Evolutionary conservation across 2,888 invertebrate genomes (phyloP).

Genomic region (Gastracanthus pulcherrimus): DNA sequence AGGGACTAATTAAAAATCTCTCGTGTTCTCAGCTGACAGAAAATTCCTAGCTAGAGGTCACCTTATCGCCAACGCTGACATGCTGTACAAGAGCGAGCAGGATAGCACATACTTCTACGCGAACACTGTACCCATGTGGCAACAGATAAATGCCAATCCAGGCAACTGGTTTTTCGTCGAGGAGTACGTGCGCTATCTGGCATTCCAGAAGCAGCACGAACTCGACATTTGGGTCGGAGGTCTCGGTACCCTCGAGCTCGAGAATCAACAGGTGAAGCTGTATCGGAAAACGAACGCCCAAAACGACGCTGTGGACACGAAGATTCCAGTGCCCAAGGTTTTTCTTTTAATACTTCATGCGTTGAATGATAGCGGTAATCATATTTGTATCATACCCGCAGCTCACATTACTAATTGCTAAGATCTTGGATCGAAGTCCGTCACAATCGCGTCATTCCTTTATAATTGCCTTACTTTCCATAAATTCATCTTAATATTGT

Average conservation of each 20-base stretch:
- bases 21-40: background rate
- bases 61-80: conserved; percentile 79
- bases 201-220: background rate
- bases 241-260: conserved; percentile 19
- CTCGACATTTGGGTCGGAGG: conserved; percentile 48
- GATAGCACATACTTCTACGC: conserved; percentile 79
- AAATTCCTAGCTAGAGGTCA: conserved; percentile 78
- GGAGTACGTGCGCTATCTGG: conserved; percentile 67
- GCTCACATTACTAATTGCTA: no score
- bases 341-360: no score
- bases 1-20: no score
- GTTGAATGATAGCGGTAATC: no score
- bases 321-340: conserved; percentile 80
- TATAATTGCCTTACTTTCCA: no score
- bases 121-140: conserved; percentile 80
- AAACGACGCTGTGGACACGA: background rate
- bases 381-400: no score
- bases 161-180: conserved; percentile 77
- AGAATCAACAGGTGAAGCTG: conserved; percentile 17
- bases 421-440: no score
- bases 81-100: conserved; percentile 79
- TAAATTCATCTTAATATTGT: no score
- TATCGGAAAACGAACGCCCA: background rate
- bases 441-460: no score
- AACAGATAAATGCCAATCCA: conserved; percentile 71